These are phyloP conservation scores for Aplidium turbinatum DNA, from an alignment of 23 tunicate genomes.

Conservation along the genomic window DNA sequence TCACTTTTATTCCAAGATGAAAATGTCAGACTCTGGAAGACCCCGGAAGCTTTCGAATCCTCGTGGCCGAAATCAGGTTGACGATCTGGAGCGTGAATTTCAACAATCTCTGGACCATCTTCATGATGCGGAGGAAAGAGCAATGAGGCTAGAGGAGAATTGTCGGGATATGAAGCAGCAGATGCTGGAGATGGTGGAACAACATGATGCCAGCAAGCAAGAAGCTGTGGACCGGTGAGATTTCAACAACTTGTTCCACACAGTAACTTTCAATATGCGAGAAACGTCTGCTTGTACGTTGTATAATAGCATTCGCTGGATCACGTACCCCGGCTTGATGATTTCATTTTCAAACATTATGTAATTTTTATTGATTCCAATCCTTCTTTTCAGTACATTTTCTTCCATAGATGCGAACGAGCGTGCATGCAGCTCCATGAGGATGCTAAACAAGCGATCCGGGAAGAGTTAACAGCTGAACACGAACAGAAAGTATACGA, in stretches of 20 bases:
- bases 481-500: slow-evolving; percentile 84
- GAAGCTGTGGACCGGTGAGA: slow-evolving; percentile 81
- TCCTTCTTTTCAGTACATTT: not conserved
- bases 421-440: slow-evolving; percentile 87
- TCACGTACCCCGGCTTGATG: not conserved
- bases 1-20: too few relatives aligned
- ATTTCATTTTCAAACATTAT: not conserved
- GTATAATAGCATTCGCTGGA: not conserved
- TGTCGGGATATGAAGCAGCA: slow-evolving; percentile 75
- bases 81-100: slow-evolving; percentile 58
- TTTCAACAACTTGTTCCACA: not conserved
- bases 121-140: slow-evolving; percentile 40
- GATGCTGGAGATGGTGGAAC: slow-evolving; percentile 80
- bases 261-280: not conserved
- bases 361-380: not conserved
- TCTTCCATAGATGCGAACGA: slow-evolving; percentile 65
- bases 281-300: not conserved
- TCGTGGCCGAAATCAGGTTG: slow-evolving; percentile 3
- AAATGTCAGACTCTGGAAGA: too few relatives aligned
- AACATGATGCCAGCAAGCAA: slow-evolving; percentile 83
- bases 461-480: slow-evolving; percentile 76
- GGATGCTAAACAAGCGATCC: slow-evolving; percentile 73
- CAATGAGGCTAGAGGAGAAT: slow-evolving; percentile 43
- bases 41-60: too few relatives aligned
- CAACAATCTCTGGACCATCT: slow-evolving; percentile 59